Evolutionary conservation across 1,140 invertebrate genomes (phyloP).

Genomic region (Hycleus cichorii): DNA sequence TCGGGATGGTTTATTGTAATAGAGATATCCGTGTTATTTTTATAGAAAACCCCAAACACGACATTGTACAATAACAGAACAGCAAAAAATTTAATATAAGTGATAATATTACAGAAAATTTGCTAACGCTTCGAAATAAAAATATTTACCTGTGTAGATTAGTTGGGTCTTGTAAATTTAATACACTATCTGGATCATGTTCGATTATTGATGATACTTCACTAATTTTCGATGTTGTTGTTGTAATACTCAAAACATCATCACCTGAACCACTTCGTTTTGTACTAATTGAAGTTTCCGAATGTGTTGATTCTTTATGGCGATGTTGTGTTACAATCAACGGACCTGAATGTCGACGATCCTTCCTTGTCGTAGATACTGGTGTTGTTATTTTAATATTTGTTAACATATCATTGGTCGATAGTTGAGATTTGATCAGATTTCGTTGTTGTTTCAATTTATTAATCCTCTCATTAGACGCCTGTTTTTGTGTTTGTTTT

Average conservation of each 20-base stretch:
- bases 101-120: neutral
- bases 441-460: constrained; percentile 34
- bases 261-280: constrained; percentile 15
- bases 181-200: neutral
- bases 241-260: constrained; percentile 16
- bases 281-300: constrained; percentile 22
- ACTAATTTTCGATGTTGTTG: constrained; percentile 17
- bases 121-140: neutral
- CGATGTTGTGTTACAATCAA: constrained; percentile 25
- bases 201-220: constrained; percentile 5
- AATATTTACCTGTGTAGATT: neutral
- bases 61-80: no score
- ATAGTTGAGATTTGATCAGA: constrained; percentile 35
- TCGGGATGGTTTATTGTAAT: neutral
- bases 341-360: constrained; percentile 27
- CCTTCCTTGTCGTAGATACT: neutral
- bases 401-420: constrained; percentile 24
- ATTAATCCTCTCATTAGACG: constrained; percentile 34
- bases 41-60: neutral
- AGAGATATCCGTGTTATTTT: neutral
- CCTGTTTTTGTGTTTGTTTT: constrained; percentile 39
- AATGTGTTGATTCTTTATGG: constrained; percentile 17
- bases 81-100: no score
- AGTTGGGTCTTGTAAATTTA: neutral
- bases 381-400: constrained; percentile 21